A percentile compares a stretch with the other conserved stretches of the same genome.
Conservation (phyloP, 30 jellyfish, hydroid and myxozoan genomes). For the Aurelia coerulea region DNA sequence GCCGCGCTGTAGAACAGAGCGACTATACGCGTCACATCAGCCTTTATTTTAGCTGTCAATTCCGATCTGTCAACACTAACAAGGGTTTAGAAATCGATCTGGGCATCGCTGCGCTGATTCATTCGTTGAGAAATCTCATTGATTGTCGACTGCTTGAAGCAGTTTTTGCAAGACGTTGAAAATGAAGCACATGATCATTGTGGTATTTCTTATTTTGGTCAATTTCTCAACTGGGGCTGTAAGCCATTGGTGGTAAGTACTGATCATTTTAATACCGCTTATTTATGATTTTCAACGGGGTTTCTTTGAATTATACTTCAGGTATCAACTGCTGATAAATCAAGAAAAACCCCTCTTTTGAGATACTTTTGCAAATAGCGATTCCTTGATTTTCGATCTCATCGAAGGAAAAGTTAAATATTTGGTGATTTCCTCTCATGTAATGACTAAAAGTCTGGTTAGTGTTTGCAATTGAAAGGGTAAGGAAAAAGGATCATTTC, state of each 20-base stretch:
- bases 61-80: conserved; percentile 50
- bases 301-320: too few species aligned
- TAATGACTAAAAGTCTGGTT: too few species aligned
- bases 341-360: too few species aligned
- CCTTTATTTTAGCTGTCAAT: conserved; percentile 31
- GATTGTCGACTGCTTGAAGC: too few species aligned
- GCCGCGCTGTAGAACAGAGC: conserved; percentile 32
- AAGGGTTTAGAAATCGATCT: conserved; percentile 42
- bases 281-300: too few species aligned
- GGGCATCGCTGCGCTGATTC: conserved; percentile 13
- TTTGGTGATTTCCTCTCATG: too few species aligned
- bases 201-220: conserved; percentile 24
- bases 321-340: too few species aligned
- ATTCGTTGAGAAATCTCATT: not conserved
- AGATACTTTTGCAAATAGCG: too few species aligned
- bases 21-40: conserved; percentile 43
- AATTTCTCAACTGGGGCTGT: not conserved
- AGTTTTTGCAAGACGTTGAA: not conserved
- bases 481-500: too few species aligned
- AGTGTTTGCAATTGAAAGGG: too few species aligned
- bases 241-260: conserved; percentile 64
- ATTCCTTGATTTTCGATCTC: too few species aligned
- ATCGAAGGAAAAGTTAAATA: too few species aligned
- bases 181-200: conserved; percentile 7
- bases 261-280: not conserved